Evolutionary conservation across 2,888 invertebrate species (phyloP).

Genomic region (Metalampra italica): DNA sequence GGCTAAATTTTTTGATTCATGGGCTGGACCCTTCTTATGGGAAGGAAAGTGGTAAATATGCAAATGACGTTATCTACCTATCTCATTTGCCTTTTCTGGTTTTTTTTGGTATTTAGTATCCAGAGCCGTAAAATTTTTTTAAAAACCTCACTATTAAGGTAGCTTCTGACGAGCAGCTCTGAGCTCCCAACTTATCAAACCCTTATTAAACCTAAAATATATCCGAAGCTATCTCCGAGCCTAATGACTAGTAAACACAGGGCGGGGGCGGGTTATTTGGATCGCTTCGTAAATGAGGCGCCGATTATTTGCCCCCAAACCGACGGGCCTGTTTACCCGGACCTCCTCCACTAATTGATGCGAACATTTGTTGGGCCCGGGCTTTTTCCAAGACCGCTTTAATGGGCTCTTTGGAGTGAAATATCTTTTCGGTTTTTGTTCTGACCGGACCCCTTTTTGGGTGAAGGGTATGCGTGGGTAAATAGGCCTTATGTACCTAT

Average conservation of each 20-base stretch:
- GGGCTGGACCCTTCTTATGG: too few relatives aligned
- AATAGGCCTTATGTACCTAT: background rate
- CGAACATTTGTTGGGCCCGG: conserved; percentile 34
- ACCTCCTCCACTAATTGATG: conserved; percentile 66
- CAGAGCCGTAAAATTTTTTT: too few relatives aligned
- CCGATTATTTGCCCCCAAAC: conserved; percentile 62
- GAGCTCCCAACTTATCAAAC: background rate
- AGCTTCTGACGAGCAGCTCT: background rate
- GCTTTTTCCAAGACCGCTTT: conserved; percentile 58
- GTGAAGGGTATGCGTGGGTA: conserved; percentile 5
- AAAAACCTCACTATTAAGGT: too few relatives aligned
- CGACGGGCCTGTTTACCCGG: conserved; percentile 43
- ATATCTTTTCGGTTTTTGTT: conserved; percentile 56
- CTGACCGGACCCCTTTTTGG: conserved; percentile 26
- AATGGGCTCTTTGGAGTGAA: conserved; percentile 60
- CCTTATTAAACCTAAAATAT: conserved; percentile 10
- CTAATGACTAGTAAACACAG: conserved; percentile 67
- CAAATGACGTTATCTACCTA: too few relatives aligned
- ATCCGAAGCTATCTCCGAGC: conserved; percentile 39
- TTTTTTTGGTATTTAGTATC: too few relatives aligned
- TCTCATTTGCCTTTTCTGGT: too few relatives aligned
- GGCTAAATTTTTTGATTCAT: too few relatives aligned
- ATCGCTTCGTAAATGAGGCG: conserved; percentile 50
- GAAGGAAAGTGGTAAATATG: too few relatives aligned
- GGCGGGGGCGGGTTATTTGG: conserved; percentile 31